Conservation (phyloP, 2,888 invertebrate genomes). For the Euphydryas editha region DNA sequence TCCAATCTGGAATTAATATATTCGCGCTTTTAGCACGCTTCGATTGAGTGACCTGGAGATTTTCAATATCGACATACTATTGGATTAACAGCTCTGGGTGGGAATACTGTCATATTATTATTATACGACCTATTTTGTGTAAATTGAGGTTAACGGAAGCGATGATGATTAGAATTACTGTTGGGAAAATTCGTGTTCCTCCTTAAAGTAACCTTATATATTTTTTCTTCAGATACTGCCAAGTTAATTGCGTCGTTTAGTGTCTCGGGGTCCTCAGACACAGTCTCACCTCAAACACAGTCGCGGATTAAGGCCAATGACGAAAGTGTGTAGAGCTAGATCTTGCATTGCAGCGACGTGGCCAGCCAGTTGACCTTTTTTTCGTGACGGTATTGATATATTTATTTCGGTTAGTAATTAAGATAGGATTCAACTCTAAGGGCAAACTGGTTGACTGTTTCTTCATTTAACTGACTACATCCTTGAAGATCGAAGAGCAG, state of each 20-base stretch:
- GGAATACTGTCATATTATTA: neutral
- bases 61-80: neutral
- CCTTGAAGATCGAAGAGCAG: slow-evolving; percentile 36
- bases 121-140: neutral
- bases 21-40: neutral
- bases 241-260: slow-evolving; percentile 38
- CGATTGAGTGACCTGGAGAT: neutral
- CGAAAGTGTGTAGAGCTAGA: slow-evolving; percentile 38
- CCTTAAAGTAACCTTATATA: slow-evolving; percentile 11
- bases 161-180: neutral
- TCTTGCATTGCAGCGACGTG: slow-evolving; percentile 42
- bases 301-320: slow-evolving; percentile 32
- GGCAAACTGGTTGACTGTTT: slow-evolving; percentile 33
- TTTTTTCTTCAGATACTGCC: slow-evolving; percentile 35
- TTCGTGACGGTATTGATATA: slow-evolving; percentile 14
- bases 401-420: slow-evolving; percentile 4
- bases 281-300: slow-evolving; percentile 23
- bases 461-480: slow-evolving; percentile 25
- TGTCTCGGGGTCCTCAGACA: slow-evolving; percentile 18
- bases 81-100: neutral
- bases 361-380: slow-evolving; percentile 33
- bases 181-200: neutral
- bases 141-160: neutral
- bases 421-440: slow-evolving; percentile 28
- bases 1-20: neutral